Conservation (phyloP, 2,797 vertebrate genomes). For the Danionella dracula region DNA sequence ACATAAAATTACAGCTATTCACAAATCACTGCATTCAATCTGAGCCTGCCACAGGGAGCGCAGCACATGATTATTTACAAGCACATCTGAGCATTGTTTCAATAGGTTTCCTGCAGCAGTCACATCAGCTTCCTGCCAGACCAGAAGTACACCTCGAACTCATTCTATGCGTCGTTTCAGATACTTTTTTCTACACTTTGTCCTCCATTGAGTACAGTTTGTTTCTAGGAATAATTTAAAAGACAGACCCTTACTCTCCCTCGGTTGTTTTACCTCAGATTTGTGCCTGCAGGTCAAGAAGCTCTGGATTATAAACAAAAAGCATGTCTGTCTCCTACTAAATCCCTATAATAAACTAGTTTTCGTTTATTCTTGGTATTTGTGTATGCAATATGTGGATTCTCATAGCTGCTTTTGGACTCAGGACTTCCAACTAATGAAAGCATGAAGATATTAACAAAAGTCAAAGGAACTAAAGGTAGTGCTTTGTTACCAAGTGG, state of each 20-base stretch:
- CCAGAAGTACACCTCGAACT: background rate
- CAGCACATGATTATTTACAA: too few species aligned
- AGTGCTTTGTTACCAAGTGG: too few species aligned
- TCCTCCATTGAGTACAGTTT: background rate
- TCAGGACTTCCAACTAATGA: too few species aligned
- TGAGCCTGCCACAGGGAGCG: too few species aligned
- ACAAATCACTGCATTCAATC: background rate
- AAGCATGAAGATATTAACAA: too few species aligned
- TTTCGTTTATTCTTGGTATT: background rate
- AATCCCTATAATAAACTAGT: background rate
- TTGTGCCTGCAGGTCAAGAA: background rate
- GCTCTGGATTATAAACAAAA: background rate
- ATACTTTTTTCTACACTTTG: background rate
- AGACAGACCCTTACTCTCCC: background rate
- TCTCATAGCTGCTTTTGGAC: too few species aligned
- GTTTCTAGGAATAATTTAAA: background rate
- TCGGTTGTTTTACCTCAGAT: slow-evolving; percentile 11
- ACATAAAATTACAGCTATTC: background rate
- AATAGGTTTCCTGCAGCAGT: background rate
- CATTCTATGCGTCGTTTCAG: background rate
- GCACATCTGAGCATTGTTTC: background rate
- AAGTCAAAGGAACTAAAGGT: too few species aligned
- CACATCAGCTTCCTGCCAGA: background rate
- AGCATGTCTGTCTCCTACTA: background rate
- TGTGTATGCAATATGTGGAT: background rate